Evolutionary conservation across 1,140 invertebrate genomes (phyloP), one percentile per base, ranked within the genome.

Genomic region (Xylocopa sonorina): DNA sequence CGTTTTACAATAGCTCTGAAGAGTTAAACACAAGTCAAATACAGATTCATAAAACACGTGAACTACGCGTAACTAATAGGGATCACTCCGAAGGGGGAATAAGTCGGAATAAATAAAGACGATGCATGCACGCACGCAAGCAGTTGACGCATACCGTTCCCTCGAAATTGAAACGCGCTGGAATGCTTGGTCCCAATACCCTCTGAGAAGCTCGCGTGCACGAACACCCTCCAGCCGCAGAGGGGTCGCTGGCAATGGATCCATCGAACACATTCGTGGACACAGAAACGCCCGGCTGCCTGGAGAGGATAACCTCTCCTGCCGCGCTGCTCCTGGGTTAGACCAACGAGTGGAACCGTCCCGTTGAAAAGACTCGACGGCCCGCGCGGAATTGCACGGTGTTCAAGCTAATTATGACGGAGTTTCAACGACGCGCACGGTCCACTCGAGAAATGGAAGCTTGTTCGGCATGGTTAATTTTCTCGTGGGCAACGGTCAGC

Each of bases 391-490:
- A 46, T 18, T 27, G n/a, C 16, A 38, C 46, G 53, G 16, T 27
- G 24, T n/a, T 21, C 16, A 29, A 32, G 53, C 43, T 78, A 78
- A 78, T 78, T 78, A 71, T 51, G 55, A 9, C 29, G 12, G n/a
- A 41, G 18, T 48, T 71, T 50, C 55, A 24, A 58, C 43, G 55
- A 50, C 34, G 21, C 34, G 21, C 32, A 9, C 50, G 6, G 38
- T 18, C 21, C 38, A 18, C 9, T 62, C 51, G 16, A 51, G 21
- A 34, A 46, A 57, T 34, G 64, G 27, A 57, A 71, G 51, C 67
- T 78, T 66, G 38, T 38, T 9, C 43, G 24, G 24, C 18, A 16
- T 10, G 64, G 29, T 50, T 77, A 77, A 77, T 77, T 78, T 71
- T 58, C 43, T 7, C 9, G n/a, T 57, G 51, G 63, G 2, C 29